Evolutionary conservation across 2,888 invertebrate species (phyloP).

Genomic region (Acanthacorydalis orientalis): DNA sequence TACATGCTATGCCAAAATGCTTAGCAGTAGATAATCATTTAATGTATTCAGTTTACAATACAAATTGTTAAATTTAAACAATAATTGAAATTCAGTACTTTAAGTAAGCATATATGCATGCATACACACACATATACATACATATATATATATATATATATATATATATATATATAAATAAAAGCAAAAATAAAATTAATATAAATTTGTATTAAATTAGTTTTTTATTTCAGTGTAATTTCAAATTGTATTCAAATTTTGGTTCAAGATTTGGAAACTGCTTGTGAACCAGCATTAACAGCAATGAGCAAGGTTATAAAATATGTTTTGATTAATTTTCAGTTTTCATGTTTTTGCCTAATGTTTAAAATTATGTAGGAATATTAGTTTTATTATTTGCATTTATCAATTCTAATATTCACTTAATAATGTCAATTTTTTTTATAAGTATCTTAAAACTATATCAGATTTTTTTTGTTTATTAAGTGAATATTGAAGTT

Average conservation of each 20-base stretch:
- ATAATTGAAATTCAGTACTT: no score
- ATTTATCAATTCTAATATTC: no score
- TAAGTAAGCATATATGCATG: no score
- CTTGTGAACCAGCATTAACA: conserved; percentile 83
- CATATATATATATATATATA: conserved; percentile 4
- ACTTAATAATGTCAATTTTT: no score
- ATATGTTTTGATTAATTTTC: conserved; percentile 4
- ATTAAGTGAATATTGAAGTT: no score
- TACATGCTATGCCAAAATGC: no score
- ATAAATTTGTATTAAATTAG: neutral
- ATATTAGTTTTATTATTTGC: neutral
- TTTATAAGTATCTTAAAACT: no score
- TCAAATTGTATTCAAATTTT: conserved; percentile 79
- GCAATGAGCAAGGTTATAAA: conserved; percentile 71
- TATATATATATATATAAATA: conserved; percentile 3
- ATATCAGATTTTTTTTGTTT: no score
- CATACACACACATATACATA: no score
- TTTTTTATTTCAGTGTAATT: conserved; percentile 39
- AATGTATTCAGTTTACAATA: no score
- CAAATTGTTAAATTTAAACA: no score
- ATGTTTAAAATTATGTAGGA: neutral
- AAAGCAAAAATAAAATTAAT: conserved; percentile 9
- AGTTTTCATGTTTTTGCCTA: neutral
- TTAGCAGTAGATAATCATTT: no score
- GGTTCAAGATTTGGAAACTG: conserved; percentile 85